A percentile compares a stretch with the other conserved stretches of the same genome.
Evolutionary conservation across 1,140 invertebrate genomes (phyloP).

Genomic region (Mesaphorura yosii): DNA sequence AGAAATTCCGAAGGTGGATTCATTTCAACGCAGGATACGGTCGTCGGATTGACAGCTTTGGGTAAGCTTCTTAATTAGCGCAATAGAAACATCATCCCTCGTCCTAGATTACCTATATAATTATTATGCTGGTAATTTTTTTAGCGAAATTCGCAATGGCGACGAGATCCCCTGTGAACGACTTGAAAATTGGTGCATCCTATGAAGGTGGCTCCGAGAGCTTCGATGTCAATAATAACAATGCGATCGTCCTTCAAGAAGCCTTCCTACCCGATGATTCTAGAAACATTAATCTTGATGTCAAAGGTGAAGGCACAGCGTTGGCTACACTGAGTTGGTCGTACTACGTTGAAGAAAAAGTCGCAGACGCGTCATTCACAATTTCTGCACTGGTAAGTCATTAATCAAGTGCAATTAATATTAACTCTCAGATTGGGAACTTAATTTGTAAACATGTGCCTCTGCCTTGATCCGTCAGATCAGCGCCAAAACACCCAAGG

Average conservation of each 20-base stretch:
- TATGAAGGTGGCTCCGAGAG: background rate
- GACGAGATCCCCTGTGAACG: background rate
- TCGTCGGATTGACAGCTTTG: slow-evolving; percentile 12
- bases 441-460: background rate
- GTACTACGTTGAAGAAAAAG: slow-evolving; percentile 76
- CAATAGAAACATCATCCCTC: no score
- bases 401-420: background rate
- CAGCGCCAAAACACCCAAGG: background rate
- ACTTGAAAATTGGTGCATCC: background rate
- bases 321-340: slow-evolving; percentile 67
- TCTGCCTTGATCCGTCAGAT: background rate
- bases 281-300: slow-evolving; percentile 50
- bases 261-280: slow-evolving; percentile 43
- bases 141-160: slow-evolving; percentile 7
- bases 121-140: no score
- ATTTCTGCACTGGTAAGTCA: background rate
- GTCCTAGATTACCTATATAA: no score
- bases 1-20: slow-evolving; percentile 71
- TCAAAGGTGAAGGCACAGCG: slow-evolving; percentile 67
- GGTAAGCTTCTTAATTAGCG: no score
- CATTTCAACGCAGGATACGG: slow-evolving; percentile 52
- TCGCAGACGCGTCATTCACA: no score
- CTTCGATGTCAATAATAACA: slow-evolving; percentile 6
- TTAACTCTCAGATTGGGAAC: background rate
- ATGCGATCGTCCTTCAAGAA: slow-evolving; percentile 16